These are phyloP conservation scores for Mylabris phalerata DNA, from an alignment of 1,140 invertebrate species.

Conservation along the genomic window DNA sequence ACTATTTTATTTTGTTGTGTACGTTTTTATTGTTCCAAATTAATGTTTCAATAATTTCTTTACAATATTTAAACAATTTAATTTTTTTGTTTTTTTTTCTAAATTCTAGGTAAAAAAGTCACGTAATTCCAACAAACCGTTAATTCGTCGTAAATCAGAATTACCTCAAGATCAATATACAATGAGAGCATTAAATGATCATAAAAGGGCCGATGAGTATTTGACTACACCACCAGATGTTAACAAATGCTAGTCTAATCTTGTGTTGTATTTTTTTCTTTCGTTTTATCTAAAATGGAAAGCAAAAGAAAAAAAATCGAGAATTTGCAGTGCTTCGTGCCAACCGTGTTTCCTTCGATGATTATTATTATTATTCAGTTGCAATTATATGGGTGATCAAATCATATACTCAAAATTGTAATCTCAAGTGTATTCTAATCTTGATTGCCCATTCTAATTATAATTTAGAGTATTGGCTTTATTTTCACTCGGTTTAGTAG, in stretches of 20 bases:
- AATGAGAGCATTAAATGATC: slow-evolving; percentile 81
- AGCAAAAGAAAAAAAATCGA: not conserved
- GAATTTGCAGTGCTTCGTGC: slow-evolving; percentile 30
- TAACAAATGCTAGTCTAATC: slow-evolving; percentile 68
- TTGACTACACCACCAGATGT: slow-evolving; percentile 76
- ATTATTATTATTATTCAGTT: too few relatives aligned
- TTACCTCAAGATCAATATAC: slow-evolving; percentile 86
- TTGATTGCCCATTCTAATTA: too few relatives aligned
- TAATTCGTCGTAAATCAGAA: slow-evolving; percentile 89
- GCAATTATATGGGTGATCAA: too few relatives aligned
- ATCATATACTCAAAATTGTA: too few relatives aligned
- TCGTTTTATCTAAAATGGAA: too few relatives aligned
- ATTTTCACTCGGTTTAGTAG: not conserved
- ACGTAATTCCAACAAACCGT: slow-evolving; percentile 72
- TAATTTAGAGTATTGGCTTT: not conserved
- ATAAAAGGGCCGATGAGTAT: slow-evolving; percentile 86
- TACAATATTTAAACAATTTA: not conserved
- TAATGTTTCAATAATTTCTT: not conserved
- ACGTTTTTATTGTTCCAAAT: too few relatives aligned
- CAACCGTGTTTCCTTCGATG: slow-evolving; percentile 17
- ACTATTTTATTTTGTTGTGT: too few relatives aligned
- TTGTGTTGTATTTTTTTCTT: not conserved
- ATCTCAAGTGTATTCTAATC: too few relatives aligned
- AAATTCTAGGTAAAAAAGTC: slow-evolving; percentile 39
- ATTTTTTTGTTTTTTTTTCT: not conserved